These are phyloP conservation scores for Tyrophagus putrescentiae DNA, from an alignment of 1,140 invertebrate genomes.

Conservation along the genomic window DNA sequence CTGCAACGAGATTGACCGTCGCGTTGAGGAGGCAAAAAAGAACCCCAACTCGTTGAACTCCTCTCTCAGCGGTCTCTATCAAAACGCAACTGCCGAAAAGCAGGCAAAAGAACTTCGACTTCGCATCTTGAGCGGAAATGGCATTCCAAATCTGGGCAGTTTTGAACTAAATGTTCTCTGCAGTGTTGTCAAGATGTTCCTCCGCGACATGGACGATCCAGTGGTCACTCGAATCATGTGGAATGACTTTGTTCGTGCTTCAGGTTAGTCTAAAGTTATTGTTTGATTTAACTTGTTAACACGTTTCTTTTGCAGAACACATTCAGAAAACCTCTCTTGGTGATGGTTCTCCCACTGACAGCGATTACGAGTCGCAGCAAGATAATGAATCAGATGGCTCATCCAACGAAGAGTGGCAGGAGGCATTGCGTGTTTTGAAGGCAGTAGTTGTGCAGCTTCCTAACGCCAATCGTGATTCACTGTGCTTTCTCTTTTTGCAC, in stretches of 20 bases:
- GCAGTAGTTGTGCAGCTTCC: slow-evolving; percentile 41
- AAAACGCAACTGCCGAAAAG: slow-evolving; percentile 64
- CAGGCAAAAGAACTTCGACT: slow-evolving; percentile 73
- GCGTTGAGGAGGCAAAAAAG: slow-evolving; percentile 64
- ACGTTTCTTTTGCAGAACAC: not conserved
- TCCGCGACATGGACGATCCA: slow-evolving; percentile 64
- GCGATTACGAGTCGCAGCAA: not conserved
- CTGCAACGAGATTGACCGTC: slow-evolving; percentile 74
- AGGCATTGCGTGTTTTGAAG: not conserved
- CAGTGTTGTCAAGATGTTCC: slow-evolving; percentile 73
- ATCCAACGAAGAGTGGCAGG: slow-evolving; percentile 51
- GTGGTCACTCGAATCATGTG: slow-evolving; percentile 57
- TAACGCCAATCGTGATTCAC: slow-evolving; percentile 65
- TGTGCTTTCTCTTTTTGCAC: slow-evolving; percentile 69
- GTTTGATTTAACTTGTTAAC: not conserved
- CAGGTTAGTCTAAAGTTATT: slow-evolving; percentile 33
- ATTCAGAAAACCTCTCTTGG: not conserved
- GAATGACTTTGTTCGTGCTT: slow-evolving; percentile 58
- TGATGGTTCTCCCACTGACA: not conserved
- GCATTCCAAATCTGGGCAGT: slow-evolving; percentile 50
- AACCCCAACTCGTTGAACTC: too few species aligned
- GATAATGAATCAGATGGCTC: slow-evolving; percentile 31
- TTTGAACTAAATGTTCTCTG: slow-evolving; percentile 56
- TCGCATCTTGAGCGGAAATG: slow-evolving; percentile 51
- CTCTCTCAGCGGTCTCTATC: slow-evolving; percentile 57